phyloP scores from a whole-genome alignment of 2,797 vertebrate genomes.

The Muscicapa comitata region DNA sequence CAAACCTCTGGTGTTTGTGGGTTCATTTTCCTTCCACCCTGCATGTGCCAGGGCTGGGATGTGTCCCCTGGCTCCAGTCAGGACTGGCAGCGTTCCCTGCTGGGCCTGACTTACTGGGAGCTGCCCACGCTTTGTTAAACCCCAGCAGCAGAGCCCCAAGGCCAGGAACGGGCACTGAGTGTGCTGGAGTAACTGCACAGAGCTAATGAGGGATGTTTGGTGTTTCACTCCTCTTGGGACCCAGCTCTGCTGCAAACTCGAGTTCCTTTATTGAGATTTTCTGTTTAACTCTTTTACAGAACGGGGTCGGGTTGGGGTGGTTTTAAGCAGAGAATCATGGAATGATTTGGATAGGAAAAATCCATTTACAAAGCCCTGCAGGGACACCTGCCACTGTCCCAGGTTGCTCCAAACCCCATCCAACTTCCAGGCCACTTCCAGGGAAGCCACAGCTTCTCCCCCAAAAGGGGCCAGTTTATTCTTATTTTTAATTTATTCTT shows the following conservation, averaged over 20 bases:
- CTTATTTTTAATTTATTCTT: background rate
- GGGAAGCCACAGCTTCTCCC: background rate
- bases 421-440: background rate
- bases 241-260: background rate
- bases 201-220: background rate
- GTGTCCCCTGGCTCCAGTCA: background rate
- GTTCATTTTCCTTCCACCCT: no score
- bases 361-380: background rate
- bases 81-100: background rate
- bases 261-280: background rate
- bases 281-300: background rate
- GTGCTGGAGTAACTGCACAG: background rate
- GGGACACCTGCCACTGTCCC: background rate
- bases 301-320: background rate
- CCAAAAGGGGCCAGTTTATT: background rate
- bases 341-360: background rate
- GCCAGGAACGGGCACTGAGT: fast-evolving
- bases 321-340: background rate
- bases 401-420: background rate
- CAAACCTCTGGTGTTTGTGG: no score
- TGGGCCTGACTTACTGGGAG: background rate
- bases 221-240: background rate
- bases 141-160: background rate
- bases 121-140: background rate
- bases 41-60: no score